Conservation (phyloP, 2,113 vertebrate species). For the Gambusia affinis region DNA sequence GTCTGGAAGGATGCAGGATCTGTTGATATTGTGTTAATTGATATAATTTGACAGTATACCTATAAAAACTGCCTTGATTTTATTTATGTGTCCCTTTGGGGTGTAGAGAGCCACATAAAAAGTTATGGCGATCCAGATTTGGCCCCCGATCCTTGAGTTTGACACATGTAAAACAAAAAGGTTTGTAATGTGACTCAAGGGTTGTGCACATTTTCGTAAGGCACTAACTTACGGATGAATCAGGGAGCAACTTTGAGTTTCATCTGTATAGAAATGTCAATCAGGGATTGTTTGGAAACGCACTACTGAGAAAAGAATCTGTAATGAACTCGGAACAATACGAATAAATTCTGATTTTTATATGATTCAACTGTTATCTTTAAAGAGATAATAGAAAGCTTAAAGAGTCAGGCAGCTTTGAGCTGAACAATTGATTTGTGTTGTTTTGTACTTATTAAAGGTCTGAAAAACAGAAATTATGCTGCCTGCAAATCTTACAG, state of each 20-base stretch:
- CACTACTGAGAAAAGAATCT: neutral
- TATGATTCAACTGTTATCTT: neutral
- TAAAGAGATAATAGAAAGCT: neutral
- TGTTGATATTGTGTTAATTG: too few relatives aligned
- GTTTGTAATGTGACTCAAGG: neutral
- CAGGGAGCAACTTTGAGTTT: neutral
- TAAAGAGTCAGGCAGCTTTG: slow-evolving; percentile 1
- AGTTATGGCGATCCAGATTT: too few relatives aligned
- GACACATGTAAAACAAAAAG: neutral
- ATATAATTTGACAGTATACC: too few relatives aligned
- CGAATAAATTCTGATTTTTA: neutral
- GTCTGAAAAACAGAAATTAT: slow-evolving; percentile 3
- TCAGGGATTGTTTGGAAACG: neutral
- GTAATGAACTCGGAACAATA: neutral
- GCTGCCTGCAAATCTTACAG: neutral
- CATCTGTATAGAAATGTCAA: neutral
- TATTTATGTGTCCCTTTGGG: too few relatives aligned
- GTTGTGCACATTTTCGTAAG: neutral
- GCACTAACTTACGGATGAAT: neutral
- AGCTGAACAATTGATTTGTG: neutral
- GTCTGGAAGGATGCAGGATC: too few relatives aligned
- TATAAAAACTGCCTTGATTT: too few relatives aligned
- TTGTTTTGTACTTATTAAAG: neutral
- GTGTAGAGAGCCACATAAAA: too few relatives aligned
- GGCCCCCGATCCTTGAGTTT: too few relatives aligned